Percentiles rank a stretch among this genome's conserved stretches.
Conservation (phyloP, 1,140 invertebrate species). For the Spodoptera frugiperda region DNA sequence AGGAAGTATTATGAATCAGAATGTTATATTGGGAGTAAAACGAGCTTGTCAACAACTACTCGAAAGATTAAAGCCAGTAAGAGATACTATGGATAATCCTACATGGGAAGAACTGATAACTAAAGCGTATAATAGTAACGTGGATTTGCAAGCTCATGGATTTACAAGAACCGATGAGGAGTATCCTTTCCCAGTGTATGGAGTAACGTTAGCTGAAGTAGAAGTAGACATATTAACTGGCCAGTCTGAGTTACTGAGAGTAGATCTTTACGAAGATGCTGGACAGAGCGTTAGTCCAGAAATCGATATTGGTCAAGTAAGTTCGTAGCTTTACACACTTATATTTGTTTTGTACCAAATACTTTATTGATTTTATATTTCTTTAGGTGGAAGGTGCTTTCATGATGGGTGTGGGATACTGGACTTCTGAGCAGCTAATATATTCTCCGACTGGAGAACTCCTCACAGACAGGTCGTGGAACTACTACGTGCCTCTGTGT, state of each 20-base stretch:
- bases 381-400: constrained; percentile 88
- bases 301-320: constrained; percentile 92
- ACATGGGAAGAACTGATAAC: constrained; percentile 88
- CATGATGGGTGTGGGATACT: constrained; percentile 93
- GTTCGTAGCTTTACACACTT: neutral
- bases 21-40: constrained; percentile 59
- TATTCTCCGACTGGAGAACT: constrained; percentile 86
- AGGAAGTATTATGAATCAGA: constrained; percentile 84
- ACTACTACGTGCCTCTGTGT: constrained; percentile 92
- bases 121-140: constrained; percentile 83
- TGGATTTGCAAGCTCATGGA: constrained; percentile 88
- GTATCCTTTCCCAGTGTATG: constrained; percentile 87
- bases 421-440: constrained; percentile 87
- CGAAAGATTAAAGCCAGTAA: constrained; percentile 87
- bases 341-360: neutral
- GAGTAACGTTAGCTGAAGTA: constrained; percentile 88
- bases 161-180: constrained; percentile 85
- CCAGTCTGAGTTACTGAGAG: constrained; percentile 88
- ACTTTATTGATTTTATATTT: neutral
- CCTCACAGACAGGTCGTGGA: constrained; percentile 92
- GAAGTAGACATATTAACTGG: constrained; percentile 93
- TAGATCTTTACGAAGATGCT: constrained; percentile 91
- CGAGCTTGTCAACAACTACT: constrained; percentile 78
- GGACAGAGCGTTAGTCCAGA: constrained; percentile 91
- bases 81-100: constrained; percentile 84